These are phyloP conservation scores for Molanna angustata DNA, from an alignment of 2,888 invertebrate genomes.

Conservation along the genomic window DNA sequence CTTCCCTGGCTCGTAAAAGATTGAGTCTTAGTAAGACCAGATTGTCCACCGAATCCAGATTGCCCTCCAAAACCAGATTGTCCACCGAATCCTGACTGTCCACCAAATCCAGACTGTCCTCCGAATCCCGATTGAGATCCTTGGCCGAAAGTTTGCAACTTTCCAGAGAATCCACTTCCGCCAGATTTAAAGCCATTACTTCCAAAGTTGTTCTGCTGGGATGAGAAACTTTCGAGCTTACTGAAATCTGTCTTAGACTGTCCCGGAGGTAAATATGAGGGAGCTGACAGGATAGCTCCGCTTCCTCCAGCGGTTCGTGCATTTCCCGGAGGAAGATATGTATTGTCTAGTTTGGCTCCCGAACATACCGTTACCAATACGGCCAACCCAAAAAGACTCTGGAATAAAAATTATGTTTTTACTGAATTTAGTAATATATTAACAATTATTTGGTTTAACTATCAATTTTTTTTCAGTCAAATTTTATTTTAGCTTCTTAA, in stretches of 20 bases:
- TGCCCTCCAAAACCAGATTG: not conserved
- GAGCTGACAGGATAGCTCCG: slow-evolving; percentile 37
- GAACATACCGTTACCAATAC: slow-evolving; percentile 33
- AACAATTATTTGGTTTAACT: too few relatives aligned
- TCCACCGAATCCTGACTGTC: not conserved
- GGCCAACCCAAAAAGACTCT: slow-evolving; percentile 34
- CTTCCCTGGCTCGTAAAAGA: too few relatives aligned
- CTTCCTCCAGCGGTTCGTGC: slow-evolving; percentile 45
- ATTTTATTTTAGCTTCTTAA: too few relatives aligned
- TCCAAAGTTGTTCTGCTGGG: slow-evolving; percentile 15
- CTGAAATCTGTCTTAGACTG: slow-evolving; percentile 1
- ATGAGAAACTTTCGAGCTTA: slow-evolving; percentile 11
- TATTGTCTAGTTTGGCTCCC: slow-evolving; percentile 46
- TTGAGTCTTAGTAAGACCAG: too few relatives aligned
- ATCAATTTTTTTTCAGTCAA: too few relatives aligned
- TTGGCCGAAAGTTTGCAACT: slow-evolving; percentile 10
- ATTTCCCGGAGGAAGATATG: slow-evolving; percentile 47
- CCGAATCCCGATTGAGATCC: slow-evolving; percentile 1
- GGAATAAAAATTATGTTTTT: slow-evolving; percentile 27
- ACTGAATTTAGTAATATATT: too few relatives aligned
- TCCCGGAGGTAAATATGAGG: slow-evolving; percentile 26
- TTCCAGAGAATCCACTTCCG: not conserved
- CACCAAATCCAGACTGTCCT: slow-evolving; percentile 7
- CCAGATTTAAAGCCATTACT: not conserved
- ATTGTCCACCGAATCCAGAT: slow-evolving; percentile 12